A percentile compares a stretch with the other conserved stretches of the same genome.
Evolutionary conservation across 1,140 invertebrate genomes (phyloP).

Genomic region (Drusus annulatus): DNA sequence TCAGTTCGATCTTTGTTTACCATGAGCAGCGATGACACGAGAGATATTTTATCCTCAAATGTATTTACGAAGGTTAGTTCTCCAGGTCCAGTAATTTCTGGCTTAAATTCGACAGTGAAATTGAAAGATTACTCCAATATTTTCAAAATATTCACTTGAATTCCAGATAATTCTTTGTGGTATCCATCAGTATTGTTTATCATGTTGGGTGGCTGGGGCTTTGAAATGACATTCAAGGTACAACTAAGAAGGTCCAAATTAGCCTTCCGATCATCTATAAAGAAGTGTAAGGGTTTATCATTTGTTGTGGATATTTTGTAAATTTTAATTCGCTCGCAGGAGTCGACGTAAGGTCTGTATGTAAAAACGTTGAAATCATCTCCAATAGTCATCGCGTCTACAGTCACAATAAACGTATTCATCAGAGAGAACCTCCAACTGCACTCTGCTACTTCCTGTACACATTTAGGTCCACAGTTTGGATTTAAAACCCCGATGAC

Average conservation of each 20-base stretch:
- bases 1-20: not conserved
- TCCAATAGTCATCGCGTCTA: too few species aligned
- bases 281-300: not conserved
- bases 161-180: not conserved
- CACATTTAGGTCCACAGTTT: too few species aligned
- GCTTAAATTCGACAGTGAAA: not conserved
- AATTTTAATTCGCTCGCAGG: not conserved
- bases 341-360: too few species aligned
- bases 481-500: too few species aligned
- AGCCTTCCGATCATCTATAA: too few species aligned
- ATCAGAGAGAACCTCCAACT: too few species aligned
- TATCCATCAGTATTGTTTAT: not conserved
- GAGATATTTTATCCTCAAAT: not conserved
- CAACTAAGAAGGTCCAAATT: not conserved
- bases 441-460: too few species aligned
- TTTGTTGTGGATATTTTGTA: not conserved
- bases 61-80: too few species aligned
- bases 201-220: not conserved
- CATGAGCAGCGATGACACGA: not conserved
- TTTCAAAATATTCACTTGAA: not conserved
- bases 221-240: not conserved
- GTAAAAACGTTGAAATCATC: too few species aligned
- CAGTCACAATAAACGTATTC: too few species aligned
- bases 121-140: constrained; percentile 5
- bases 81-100: not conserved